phyloP scores from a whole-genome alignment of 1,140 invertebrate species.

The Amphibalanus amphitrite region DNA sequence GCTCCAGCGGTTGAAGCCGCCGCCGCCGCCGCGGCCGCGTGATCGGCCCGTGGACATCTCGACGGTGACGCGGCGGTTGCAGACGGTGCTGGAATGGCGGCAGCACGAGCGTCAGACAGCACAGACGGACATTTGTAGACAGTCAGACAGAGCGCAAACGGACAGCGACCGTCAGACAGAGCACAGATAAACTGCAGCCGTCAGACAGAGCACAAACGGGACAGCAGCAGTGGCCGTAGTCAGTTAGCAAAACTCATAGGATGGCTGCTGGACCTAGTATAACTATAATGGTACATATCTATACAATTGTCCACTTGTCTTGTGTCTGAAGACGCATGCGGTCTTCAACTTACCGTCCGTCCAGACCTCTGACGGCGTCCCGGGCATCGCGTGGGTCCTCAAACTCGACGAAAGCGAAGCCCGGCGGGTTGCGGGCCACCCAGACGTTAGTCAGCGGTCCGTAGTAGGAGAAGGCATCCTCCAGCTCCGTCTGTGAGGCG shows the following conservation, averaged over 20 bases:
- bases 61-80: background rate
- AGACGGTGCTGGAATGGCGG: background rate
- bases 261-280: background rate
- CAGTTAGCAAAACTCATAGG: background rate
- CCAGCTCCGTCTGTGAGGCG: constrained; percentile 75
- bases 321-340: no score
- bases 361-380: constrained; percentile 62
- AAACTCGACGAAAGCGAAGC: constrained; percentile 93
- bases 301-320: no score
- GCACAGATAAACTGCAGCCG: background rate
- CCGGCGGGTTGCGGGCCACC: constrained; percentile 80
- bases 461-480: constrained; percentile 87
- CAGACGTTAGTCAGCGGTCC: constrained; percentile 83
- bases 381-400: constrained; percentile 71
- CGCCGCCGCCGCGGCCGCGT: no score
- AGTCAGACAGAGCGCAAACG: background rate
- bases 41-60: background rate
- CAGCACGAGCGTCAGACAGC: no score
- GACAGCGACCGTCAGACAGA: background rate
- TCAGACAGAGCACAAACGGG: background rate
- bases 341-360: constrained; percentile 36
- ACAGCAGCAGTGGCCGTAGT: background rate
- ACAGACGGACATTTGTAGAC: no score
- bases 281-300: background rate
- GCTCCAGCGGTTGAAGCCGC: background rate